Conservation (phyloP, 2,797 vertebrate species). For the Bryconaethiops microstoma region DNA sequence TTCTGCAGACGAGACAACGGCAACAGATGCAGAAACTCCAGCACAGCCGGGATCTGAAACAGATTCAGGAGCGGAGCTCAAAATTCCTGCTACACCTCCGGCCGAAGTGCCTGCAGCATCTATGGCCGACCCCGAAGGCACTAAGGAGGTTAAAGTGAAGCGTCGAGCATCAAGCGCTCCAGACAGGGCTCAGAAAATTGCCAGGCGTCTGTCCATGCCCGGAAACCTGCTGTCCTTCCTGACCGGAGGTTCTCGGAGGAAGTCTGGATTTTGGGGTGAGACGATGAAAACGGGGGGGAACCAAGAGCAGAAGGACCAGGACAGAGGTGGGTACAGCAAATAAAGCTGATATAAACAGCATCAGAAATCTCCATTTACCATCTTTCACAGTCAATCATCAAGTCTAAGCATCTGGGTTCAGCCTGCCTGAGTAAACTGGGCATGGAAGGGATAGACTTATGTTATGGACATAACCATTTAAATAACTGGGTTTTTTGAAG, state of each 20-base stretch:
- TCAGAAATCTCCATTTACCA: no score
- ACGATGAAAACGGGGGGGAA: neutral
- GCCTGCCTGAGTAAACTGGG: no score
- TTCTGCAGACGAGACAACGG: conserved; percentile 36
- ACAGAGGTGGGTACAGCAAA: neutral
- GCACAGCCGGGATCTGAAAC: conserved; percentile 25
- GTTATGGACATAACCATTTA: no score
- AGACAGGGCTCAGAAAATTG: conserved; percentile 56
- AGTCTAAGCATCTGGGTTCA: no score
- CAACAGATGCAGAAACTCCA: neutral
- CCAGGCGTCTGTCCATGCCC: conserved; percentile 59
- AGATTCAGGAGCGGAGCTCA: conserved; percentile 10
- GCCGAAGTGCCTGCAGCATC: conserved; percentile 14
- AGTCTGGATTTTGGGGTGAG: conserved; percentile 62
- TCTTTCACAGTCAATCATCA: no score
- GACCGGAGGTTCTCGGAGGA: conserved; percentile 38
- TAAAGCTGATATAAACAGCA: neutral
- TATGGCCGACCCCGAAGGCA: conserved; percentile 7
- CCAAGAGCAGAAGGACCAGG: neutral
- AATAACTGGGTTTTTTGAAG: no score
- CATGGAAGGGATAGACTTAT: no score
- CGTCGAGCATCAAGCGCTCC: conserved; percentile 48
- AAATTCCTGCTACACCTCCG: neutral
- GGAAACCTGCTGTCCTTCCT: conserved; percentile 59
- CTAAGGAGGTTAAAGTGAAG: conserved; percentile 32